Evolutionary conservation across 2,113 vertebrate genomes (phyloP), one percentile per base, ranked within the genome.

Genomic region (Electrona antarctica): DNA sequence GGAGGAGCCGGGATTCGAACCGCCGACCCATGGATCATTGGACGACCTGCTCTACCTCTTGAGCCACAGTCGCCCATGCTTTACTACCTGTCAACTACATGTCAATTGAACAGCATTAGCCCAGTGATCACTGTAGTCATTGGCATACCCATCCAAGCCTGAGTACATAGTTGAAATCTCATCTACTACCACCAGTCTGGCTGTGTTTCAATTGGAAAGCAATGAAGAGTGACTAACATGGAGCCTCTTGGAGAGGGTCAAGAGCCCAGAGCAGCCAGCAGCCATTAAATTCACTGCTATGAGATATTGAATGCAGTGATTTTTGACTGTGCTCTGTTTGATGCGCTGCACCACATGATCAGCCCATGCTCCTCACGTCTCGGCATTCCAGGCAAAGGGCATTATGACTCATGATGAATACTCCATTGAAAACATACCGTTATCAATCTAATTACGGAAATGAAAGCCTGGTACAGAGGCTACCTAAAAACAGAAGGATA

Each of bases 241-340:
- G 74, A 83, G 80, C 75, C 88, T 90, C 85, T 83, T 74, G 80
- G 83, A 91, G 84, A 85, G 89, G 90, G 90, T 93, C 88, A 91
- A 92, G 89, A 86, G 88, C 87, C 85, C 76, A 72, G 87, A 87
- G 89, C 86, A 87, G 87, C 78, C 82, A 86, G 82, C 80, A 83
- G 85, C 89, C 90, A 90, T 91, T 92, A 92, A 92, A 92, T 86
- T 90, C 87, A 83, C 88, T 92, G 85, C 85, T 89, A 86, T 84
- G 85, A 87, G 84, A 83, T 86, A 88, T 85, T 70, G 82, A 92
- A 90, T 88, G 90, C 78, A 88, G 81, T 87, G 85, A 85, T 84
- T 90, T 89, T 85, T 92, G 90, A 89, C 88, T 80, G 75, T 71
- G 69, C 75, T 69, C 70, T 77, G 86, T 85, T 85, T 88, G 87